Conservation (phyloP, 2,797 vertebrate genomes). For the Periophthalmus magnuspinnatus region DNA sequence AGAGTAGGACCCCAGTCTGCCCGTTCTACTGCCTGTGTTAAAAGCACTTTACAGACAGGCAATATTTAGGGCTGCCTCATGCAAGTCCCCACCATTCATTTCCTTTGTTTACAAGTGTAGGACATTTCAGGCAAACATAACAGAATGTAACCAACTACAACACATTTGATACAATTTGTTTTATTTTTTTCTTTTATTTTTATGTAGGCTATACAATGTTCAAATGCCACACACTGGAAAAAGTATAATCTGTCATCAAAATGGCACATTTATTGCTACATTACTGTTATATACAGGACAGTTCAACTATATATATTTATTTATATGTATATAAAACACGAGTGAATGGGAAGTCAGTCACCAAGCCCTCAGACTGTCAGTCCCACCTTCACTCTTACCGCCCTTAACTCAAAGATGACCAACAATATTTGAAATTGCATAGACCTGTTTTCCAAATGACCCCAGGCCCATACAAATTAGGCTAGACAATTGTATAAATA, state of each 20-base stretch:
- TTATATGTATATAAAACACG: constrained; percentile 58
- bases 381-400: constrained; percentile 62
- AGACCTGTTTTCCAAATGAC: not conserved
- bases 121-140: not conserved
- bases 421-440: constrained; percentile 20
- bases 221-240: constrained; percentile 87
- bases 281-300: constrained; percentile 93
- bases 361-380: constrained; percentile 68
- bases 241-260: constrained; percentile 86
- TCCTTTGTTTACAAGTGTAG: constrained; percentile 7
- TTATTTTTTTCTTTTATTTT: constrained; percentile 75
- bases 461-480: constrained; percentile 36
- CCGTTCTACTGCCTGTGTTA: constrained; percentile 56
- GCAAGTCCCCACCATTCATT: constrained; percentile 4
- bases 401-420: constrained; percentile 57
- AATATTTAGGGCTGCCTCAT: constrained; percentile 13
- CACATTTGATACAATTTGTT: constrained; percentile 81
- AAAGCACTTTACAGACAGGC: constrained; percentile 2
- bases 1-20: constrained; percentile 61
- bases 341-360: constrained; percentile 76
- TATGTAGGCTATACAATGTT: constrained; percentile 82
- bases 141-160: constrained; percentile 50
- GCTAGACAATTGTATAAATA: constrained; percentile 51
- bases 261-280: constrained; percentile 95
- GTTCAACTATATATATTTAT: constrained; percentile 82